Evolutionary conservation across 2,888 invertebrate genomes (phyloP).

Genomic region (Himalopsyche japonica): DNA sequence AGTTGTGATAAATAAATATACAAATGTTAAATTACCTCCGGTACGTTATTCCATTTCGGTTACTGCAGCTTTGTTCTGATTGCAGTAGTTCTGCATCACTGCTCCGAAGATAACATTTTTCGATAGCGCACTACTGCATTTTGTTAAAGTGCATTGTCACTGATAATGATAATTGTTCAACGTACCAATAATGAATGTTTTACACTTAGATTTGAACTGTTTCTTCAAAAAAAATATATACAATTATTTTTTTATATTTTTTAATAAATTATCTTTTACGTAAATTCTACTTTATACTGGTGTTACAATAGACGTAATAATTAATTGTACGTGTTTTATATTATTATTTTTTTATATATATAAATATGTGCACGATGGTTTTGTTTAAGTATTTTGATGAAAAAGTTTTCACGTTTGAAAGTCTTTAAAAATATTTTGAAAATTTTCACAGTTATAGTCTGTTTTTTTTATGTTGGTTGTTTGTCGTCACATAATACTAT

Average conservation of each 20-base stretch:
- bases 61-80: neutral
- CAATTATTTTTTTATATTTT: too few relatives aligned
- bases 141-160: neutral
- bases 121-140: neutral
- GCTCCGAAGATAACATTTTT: neutral
- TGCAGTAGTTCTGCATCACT: neutral
- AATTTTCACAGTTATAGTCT: neutral
- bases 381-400: too few relatives aligned
- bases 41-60: neutral
- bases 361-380: too few relatives aligned
- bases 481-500: neutral
- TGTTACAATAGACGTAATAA: too few relatives aligned
- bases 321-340: too few relatives aligned
- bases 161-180: neutral
- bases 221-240: too few relatives aligned
- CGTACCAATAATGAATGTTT: neutral
- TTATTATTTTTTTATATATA: too few relatives aligned
- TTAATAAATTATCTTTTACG: too few relatives aligned
- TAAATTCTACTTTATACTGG: too few relatives aligned
- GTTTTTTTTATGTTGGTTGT: neutral
- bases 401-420: too few relatives aligned
- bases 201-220: neutral
- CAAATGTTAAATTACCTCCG: neutral
- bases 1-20: too few relatives aligned
- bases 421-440: too few relatives aligned